These are phyloP conservation scores for Pseudomyrmex concolor DNA, from an alignment of 1,140 invertebrate genomes.

Conservation along the genomic window DNA sequence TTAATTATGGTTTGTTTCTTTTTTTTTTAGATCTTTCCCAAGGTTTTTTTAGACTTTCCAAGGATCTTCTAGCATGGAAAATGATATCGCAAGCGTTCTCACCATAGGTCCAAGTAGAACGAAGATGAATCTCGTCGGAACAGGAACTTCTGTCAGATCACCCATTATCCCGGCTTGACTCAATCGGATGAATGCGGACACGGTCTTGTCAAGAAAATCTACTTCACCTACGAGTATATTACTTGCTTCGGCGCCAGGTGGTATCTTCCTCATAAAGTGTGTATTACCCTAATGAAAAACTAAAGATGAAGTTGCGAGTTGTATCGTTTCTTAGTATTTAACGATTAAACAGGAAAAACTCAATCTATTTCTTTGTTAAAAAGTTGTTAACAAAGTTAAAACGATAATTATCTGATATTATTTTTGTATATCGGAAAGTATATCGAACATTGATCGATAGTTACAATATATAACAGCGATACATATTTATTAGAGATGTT, in stretches of 20 bases:
- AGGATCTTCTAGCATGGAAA: background rate
- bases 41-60: background rate
- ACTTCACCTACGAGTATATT: slow-evolving; percentile 99
- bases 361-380: background rate
- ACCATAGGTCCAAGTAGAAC: slow-evolving; percentile 95
- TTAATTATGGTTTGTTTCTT: slow-evolving; percentile 2
- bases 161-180: slow-evolving; percentile 95
- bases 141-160: slow-evolving; percentile 98
- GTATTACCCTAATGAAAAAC: slow-evolving; percentile 90
- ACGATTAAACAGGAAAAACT: slow-evolving; percentile 23
- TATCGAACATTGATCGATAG: background rate
- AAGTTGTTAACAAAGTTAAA: background rate
- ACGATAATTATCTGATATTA: background rate
- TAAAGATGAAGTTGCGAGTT: background rate
- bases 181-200: slow-evolving; percentile 97
- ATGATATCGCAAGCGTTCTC: slow-evolving; percentile 74
- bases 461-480: background rate
- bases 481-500: too few species aligned
- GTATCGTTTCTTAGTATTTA: background rate
- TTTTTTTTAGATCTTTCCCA: slow-evolving; percentile 35
- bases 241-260: slow-evolving; percentile 97
- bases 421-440: background rate
- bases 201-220: slow-evolving; percentile 95
- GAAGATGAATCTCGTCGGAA: slow-evolving; percentile 98
- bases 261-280: slow-evolving; percentile 98